These are phyloP conservation scores for Cheilosia impressa DNA, from an alignment of 2,888 invertebrate species.

Conservation along the genomic window DNA sequence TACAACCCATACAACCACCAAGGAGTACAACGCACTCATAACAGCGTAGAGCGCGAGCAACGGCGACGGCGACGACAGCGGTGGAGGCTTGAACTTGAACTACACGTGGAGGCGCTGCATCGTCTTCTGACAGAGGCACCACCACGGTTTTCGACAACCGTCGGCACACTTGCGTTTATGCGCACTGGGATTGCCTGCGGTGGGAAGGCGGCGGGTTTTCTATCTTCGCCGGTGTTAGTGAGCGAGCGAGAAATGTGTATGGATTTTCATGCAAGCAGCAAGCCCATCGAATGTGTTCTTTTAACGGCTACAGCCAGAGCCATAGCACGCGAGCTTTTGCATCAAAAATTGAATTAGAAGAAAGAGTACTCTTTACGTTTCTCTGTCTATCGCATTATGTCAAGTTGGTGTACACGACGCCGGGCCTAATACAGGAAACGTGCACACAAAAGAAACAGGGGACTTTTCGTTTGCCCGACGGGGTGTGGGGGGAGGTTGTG, in stretches of 20 bases:
- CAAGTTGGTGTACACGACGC: conserved; percentile 3
- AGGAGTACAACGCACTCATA: conserved; percentile 73
- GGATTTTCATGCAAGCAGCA: background rate
- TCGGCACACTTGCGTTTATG: conserved; percentile 65
- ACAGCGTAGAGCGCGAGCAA: conserved; percentile 47
- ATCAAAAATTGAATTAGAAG: conserved; percentile 54
- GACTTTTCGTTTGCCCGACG: conserved; percentile 19
- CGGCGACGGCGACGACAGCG: conserved; percentile 53
- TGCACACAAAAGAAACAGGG: conserved; percentile 31
- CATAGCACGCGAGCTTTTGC: conserved; percentile 44
- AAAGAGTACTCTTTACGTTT: conserved; percentile 68
- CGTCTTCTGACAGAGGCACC: conserved; percentile 80
- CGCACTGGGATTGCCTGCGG: conserved; percentile 25
- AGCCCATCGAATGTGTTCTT: conserved; percentile 21
- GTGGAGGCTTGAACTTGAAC: conserved; percentile 82
- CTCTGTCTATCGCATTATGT: conserved; percentile 53
- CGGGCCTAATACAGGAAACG: conserved; percentile 66
- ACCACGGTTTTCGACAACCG: conserved; percentile 78
- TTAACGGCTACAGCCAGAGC: conserved; percentile 2
- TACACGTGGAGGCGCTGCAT: conserved; percentile 83
- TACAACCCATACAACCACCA: conserved; percentile 37
- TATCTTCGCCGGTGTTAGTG: conserved; percentile 30
- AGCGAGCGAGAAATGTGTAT: conserved; percentile 29
- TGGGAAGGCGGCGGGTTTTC: conserved; percentile 38
- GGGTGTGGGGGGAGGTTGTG: conserved; percentile 39